These are phyloP conservation scores for Aleiodes alternator DNA, from an alignment of 2,888 invertebrate species.

Conservation along the genomic window DNA sequence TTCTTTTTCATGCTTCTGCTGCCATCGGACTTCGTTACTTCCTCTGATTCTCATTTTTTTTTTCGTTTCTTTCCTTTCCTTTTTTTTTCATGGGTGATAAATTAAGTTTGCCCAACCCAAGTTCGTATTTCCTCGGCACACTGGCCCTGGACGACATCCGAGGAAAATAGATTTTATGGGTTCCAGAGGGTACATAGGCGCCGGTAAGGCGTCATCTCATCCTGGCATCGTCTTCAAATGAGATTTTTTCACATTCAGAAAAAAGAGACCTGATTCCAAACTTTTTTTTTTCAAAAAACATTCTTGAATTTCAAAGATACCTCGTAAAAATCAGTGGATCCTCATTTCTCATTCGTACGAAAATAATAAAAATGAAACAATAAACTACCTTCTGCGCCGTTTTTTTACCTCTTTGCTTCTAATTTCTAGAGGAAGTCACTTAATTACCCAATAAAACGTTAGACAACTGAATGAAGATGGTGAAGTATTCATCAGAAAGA, in stretches of 20 bases:
- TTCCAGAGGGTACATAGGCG: conserved; percentile 48
- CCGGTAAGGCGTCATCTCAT: conserved; percentile 71
- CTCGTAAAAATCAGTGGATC: conserved; percentile 1
- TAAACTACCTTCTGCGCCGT: neutral
- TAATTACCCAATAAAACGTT: conserved; percentile 1
- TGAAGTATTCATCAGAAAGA: conserved; percentile 9
- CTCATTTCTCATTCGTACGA: neutral
- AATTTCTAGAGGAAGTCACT: neutral
- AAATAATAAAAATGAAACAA: conserved; percentile 12
- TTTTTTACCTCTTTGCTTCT: too few relatives aligned
- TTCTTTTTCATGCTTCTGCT: conserved; percentile 29
- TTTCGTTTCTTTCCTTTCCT: conserved; percentile 38
- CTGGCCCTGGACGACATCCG: conserved; percentile 31
- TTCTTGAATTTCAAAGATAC: conserved; percentile 58
- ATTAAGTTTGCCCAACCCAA: conserved; percentile 12
- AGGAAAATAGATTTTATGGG: conserved; percentile 59
- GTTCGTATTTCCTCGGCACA: conserved; percentile 21
- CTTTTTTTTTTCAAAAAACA: conserved; percentile 48
- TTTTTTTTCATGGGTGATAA: conserved; percentile 29
- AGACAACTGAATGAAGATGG: neutral
- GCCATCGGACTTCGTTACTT: conserved; percentile 43
- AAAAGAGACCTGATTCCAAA: conserved; percentile 32
- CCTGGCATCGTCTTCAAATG: conserved; percentile 65
- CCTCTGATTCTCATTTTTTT: neutral
- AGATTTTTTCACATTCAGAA: conserved; percentile 53